Evolutionary conservation across 2,888 invertebrate species (phyloP).

Genomic region (Drosophila seclusa): DNA sequence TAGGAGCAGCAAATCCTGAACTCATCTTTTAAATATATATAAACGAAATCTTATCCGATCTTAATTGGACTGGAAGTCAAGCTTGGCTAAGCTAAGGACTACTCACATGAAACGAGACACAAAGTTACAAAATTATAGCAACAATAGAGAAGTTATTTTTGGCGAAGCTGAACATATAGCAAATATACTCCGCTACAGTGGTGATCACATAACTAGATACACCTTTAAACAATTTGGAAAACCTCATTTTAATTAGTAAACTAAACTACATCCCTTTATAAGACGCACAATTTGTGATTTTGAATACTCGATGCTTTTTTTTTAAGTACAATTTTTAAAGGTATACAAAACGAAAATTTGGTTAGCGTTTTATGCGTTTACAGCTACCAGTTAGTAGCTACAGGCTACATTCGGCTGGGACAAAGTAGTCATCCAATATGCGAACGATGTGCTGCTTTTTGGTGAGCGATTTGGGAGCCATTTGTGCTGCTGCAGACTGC

Average conservation of each 20-base stretch:
- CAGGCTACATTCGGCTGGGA: conserved; percentile 59
- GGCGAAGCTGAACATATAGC: not conserved
- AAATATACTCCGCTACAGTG: not conserved
- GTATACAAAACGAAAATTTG: conserved; percentile 25
- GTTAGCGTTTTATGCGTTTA: too few species aligned
- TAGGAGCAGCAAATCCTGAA: not conserved
- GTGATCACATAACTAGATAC: not conserved
- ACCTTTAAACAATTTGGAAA: not conserved
- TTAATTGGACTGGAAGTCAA: not conserved
- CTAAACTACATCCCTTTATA: not conserved
- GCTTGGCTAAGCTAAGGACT: not conserved
- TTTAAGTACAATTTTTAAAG: not conserved
- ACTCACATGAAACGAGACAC: not conserved
- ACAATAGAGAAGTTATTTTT: not conserved
- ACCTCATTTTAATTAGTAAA: not conserved
- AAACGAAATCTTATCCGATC: not conserved
- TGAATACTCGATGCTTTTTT: not conserved
- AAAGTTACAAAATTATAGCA: not conserved
- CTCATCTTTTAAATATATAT: not conserved
- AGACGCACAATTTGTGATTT: not conserved
- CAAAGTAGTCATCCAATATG: conserved; percentile 66
- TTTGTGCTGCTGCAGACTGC: conserved; percentile 27
- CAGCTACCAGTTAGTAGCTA: conserved; percentile 11
- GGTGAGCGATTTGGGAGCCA: conserved; percentile 46
- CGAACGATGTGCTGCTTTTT: conserved; percentile 54